Conservation (phyloP, 1,140 invertebrate genomes). For the Zaprionus vittiger region DNA sequence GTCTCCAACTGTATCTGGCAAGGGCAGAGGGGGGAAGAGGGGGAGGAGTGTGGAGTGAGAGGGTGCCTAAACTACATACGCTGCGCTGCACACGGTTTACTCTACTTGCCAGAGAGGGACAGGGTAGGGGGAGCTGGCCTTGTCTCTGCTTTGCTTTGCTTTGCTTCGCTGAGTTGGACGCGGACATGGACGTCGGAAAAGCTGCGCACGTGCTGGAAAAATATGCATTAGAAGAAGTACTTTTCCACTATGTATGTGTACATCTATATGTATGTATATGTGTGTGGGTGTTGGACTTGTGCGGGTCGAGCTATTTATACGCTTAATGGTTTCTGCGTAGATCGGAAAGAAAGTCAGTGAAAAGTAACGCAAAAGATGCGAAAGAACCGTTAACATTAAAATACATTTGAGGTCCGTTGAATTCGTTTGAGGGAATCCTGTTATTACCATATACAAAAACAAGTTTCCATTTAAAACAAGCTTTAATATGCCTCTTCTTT, state of each 20-base stretch:
- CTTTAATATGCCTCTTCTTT: conserved; percentile 14
- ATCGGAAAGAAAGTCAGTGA: conserved; percentile 39
- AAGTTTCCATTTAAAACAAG: conserved; percentile 18
- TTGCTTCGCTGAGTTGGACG: conserved; percentile 45
- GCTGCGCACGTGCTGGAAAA: conserved; percentile 82
- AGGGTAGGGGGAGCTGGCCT: conserved; percentile 15
- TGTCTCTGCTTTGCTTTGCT: conserved; percentile 31
- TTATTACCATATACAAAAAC: conserved; percentile 21
- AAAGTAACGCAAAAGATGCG: conserved; percentile 7
- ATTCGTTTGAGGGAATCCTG: conserved; percentile 18
- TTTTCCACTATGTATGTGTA: conserved; percentile 23
- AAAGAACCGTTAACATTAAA: conserved; percentile 39
- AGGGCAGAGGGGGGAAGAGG: neutral
- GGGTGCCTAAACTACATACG: conserved; percentile 28
- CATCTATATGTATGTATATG: neutral
- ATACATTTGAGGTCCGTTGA: neutral
- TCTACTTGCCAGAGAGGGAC: neutral
- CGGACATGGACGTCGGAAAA: conserved; percentile 65
- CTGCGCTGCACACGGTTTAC: conserved; percentile 53
- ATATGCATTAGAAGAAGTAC: conserved; percentile 61
- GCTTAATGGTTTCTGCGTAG: conserved; percentile 48
- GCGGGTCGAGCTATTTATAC: conserved; percentile 49
- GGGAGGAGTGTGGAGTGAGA: neutral
- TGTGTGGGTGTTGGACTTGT: conserved; percentile 27
- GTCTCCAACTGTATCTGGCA: neutral